A percentile compares a stretch with the other conserved stretches of the same genome.
phyloP scores from a whole-genome alignment of 2,888 invertebrate genomes.

The Amphipoea oculea region DNA sequence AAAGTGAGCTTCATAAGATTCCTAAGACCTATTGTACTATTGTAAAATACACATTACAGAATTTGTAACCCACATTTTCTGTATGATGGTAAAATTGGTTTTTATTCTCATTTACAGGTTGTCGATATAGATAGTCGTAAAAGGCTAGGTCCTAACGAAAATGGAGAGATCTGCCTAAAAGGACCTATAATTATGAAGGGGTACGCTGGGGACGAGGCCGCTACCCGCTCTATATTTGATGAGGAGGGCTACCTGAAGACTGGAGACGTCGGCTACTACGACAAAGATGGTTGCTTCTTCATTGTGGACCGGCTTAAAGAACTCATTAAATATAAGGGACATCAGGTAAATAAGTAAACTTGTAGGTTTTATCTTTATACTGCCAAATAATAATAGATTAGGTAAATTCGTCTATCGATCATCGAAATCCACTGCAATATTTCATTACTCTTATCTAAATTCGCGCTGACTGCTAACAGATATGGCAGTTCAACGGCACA shows the following conservation, averaged over 20 bases:
- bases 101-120: slow-evolving; percentile 72
- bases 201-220: slow-evolving; percentile 74
- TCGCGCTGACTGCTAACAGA: neutral
- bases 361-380: slow-evolving; percentile 1
- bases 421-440: slow-evolving; percentile 11
- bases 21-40: neutral
- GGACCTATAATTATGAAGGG: slow-evolving; percentile 80
- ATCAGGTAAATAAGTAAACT: slow-evolving; percentile 86
- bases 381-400: neutral
- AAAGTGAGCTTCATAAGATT: slow-evolving; percentile 70
- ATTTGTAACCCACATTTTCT: neutral
- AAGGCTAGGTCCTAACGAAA: slow-evolving; percentile 73
- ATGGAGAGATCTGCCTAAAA: slow-evolving; percentile 80
- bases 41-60: neutral
- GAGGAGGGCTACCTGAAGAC: slow-evolving; percentile 81
- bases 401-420: neutral
- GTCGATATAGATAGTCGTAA: slow-evolving; percentile 79
- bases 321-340: slow-evolving; percentile 83
- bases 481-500: neutral
- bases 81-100: neutral
- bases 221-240: slow-evolving; percentile 75
- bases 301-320: slow-evolving; percentile 83
- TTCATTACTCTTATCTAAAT: slow-evolving; percentile 30
- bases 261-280: slow-evolving; percentile 83
- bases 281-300: slow-evolving; percentile 81